Evolutionary conservation across 1,140 invertebrate genomes (phyloP), one percentile per base, ranked within the genome.

Genomic region (Elymnias hypermnestra): DNA sequence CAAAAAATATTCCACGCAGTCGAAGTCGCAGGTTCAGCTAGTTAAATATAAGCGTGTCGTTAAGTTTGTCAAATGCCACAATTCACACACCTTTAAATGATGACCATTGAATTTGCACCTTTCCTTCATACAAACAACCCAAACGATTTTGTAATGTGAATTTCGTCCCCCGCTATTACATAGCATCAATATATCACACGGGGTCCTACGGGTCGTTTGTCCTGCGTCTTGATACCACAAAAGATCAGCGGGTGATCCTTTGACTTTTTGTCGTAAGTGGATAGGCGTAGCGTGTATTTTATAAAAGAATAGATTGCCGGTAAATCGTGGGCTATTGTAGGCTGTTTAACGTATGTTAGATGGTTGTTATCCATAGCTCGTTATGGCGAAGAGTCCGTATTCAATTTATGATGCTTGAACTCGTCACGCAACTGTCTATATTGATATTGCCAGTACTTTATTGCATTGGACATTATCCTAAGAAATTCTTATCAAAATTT

Each of bases 231-330:
- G 62, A 55, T 59, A 61, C 54, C 54, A 82, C 71, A 84, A 84
- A 73, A 62, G 77, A 57, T 46, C 79, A 83, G 79, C 76, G 72
- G 75, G 81, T 63, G 68, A 81, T 76, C 72, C 60, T 68, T 69
- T 57, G 66, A 73, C 77, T 84, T 81, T 82, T 82, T 84, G 72
- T 77, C 57, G 63, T 71, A 71, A 77, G 77, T 73, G 72, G 72
- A 62, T 53, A 82, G 81, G 72, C 74, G 77, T 82, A 70, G 58
- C 70, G 66, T 73, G 68, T 74, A 57, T 64, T 62, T 63, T 64
- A 82, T 74, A 82, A 77, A 77, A 78, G 71, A 82, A 77, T 72
- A 84, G 75, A 82, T 84, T 82, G 77, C 65, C 81, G 74, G 75
- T 78, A 82, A 82, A 82, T 84, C 62, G 72, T 68, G 22, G 67